Evolutionary conservation across 1,140 invertebrate species (phyloP), one percentile per base, ranked within the genome.

Genomic region (Bradysia coprophila): DNA sequence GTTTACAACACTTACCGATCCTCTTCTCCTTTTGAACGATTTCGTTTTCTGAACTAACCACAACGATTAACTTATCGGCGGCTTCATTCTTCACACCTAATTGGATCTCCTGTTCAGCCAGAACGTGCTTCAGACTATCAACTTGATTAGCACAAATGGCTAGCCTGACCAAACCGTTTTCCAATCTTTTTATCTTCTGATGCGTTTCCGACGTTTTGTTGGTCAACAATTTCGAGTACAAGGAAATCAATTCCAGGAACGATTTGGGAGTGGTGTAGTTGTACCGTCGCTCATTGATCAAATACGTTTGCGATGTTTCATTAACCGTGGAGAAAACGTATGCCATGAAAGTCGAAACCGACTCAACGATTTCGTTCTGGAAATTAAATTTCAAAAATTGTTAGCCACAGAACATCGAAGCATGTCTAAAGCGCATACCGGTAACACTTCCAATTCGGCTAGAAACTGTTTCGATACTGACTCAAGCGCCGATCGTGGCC

Each of bases 201-300:
- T 76, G 68, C n/a, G 90, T 68, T 40, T 88, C 76, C n/a, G 59
- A 64, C 2, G 77, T 78, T 59, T 91, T 91, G 39, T 75, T 75
- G 8, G 65, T 68, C 24, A 96, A 61, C 8, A 95, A 60, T 55
- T 89, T 90, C 1, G 73, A 69, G 53, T 93, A 96, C 1, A 95
- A 65, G 31, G 77, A 72, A 43, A 96, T 93, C 55, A 91, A 84
- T 56, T 95, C 91, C n/a, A 96, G 59, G 62, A 94, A 96, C 2
- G 84, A 87, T 63, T 95, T 96, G 0, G 92, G 92, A 1, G 91
- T 96, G 0, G 90, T 94, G 53, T 95, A 95, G 58, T 95, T 95
- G 61, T 90, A 91, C n/a, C 90, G 69, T 20, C 76, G 75, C 49
- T 95, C 91, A 58, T 90, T 92, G 48, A 69, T 63, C 24, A 87